Base-by-base conservation (phyloP, 2,113 vertebrate genomes). In the Panurus biarmicus region DNA sequence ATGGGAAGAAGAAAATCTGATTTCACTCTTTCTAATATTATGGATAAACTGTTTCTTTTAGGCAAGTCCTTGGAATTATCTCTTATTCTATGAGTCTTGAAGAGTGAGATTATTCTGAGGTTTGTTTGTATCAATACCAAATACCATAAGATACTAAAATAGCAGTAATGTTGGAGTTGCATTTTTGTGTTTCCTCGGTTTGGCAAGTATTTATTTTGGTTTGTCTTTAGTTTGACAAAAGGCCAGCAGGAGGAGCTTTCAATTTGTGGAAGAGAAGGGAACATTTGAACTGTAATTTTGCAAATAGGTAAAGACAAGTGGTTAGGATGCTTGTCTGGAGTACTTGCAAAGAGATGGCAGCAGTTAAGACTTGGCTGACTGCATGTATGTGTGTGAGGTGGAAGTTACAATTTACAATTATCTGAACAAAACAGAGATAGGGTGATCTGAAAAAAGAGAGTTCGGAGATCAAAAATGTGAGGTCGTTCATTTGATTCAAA, bases 161-260 rank as follows among this genome's bases (percentile, higher is more conserved):
- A 36, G 13, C 33, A 66, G 10, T 47, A 24, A 42, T 44, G 21
- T 53, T 71, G 4, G 25, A 64, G 31, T 71, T 64, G 54, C 6
- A 5, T 65, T 83, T 79, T 50, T 73, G 7, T 31, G 3, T 66
- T 83, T 67, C 20, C 20, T 70, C 47, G 17, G 11, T 67, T 92
- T 86, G 65, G 44, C 26, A 60, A 36, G 35, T 83, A 29, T 33
- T 75, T 65, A 18, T 86, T 80, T 74, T 57, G 29, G 16, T 67
- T 91, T 85, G 21, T 53, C 50, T 73, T 84, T 38, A 74, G 47
- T 86, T 90, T 19, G 7, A 9, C 20, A 12, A 28, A 92, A 78
- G 47, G 36, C 90, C 90, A 86, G 72, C 79, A 94, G 94, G 95
- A 96, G 90, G 90, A 96, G 88, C 73, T 83, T 92, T 76, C 47